Evolutionary conservation across 2,113 vertebrate genomes (phyloP).

Genomic region (Urocitellus parryii): DNA sequence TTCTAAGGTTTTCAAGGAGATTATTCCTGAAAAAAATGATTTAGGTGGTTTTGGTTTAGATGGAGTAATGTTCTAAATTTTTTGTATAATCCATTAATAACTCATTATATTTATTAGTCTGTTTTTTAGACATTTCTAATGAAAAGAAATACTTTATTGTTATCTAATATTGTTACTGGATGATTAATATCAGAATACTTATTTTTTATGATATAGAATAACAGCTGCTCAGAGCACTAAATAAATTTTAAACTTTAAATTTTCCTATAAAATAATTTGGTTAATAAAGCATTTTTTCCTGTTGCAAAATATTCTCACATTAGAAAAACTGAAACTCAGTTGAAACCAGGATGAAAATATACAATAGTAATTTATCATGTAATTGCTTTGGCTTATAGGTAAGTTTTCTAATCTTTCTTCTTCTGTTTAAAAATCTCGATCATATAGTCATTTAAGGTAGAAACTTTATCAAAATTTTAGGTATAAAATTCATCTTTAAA

Average conservation of each 20-base stretch:
- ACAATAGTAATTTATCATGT: not conserved
- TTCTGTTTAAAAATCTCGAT: conserved; percentile 12
- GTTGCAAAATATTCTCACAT: not conserved
- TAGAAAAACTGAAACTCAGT: conserved; percentile 9
- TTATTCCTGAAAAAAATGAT: not conserved
- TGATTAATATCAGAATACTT: not conserved
- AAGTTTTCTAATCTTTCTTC: not conserved
- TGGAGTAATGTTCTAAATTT: conserved; percentile 40
- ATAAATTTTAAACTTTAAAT: conserved; percentile 17
- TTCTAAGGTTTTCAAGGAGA: not conserved
- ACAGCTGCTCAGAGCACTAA: not conserved
- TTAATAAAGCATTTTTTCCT: not conserved
- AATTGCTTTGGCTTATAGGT: not conserved
- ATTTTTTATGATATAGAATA: conserved; percentile 30
- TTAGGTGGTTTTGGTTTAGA: conserved; percentile 8
- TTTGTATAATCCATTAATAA: not conserved
- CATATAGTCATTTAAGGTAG: not conserved
- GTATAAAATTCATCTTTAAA: not conserved
- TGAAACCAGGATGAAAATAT: not conserved
- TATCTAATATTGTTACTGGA: conserved; percentile 27
- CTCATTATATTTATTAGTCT: conserved; percentile 58
- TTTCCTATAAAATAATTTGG: conserved; percentile 20
- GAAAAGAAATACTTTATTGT: conserved; percentile 58
- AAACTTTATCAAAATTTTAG: conserved; percentile 15
- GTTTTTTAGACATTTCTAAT: conserved; percentile 48